Conservation (phyloP, 2,888 invertebrate genomes). For the Spodoptera littoralis region DNA sequence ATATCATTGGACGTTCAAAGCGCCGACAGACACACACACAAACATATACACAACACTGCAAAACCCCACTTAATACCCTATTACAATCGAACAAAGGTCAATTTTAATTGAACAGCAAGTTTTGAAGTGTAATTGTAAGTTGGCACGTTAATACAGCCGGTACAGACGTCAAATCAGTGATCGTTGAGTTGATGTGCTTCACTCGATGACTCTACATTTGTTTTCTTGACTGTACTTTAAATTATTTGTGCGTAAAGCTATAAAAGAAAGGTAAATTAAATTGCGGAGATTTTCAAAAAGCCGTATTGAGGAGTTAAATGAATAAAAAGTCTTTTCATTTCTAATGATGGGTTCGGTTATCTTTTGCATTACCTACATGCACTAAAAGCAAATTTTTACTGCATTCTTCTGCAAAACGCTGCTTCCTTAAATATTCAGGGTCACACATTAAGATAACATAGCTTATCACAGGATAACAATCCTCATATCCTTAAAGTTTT, state of each 20-base stretch:
- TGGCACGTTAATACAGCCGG: constrained; percentile 47
- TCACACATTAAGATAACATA: no score
- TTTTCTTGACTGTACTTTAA: constrained; percentile 51
- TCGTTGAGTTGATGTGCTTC: constrained; percentile 52
- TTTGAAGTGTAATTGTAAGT: constrained; percentile 1
- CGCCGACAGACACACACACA: constrained; percentile 52
- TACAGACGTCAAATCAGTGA: constrained; percentile 60
- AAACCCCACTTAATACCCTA: constrained; percentile 1
- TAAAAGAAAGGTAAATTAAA: not conserved
- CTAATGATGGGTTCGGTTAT: no score
- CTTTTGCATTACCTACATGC: no score
- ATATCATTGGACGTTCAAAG: constrained; percentile 62
- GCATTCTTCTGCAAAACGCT: no score
- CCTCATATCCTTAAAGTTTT: no score
- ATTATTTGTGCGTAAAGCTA: constrained; percentile 37
- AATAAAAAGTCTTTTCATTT: no score
- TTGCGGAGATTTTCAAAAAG: not conserved
- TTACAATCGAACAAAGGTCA: constrained; percentile 17
- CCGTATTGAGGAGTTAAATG: no score
- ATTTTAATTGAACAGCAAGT: constrained; percentile 3
- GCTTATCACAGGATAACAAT: no score
- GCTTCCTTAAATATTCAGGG: no score
- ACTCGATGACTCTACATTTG: constrained; percentile 55
- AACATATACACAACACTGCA: constrained; percentile 6
- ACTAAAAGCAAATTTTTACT: no score